Base-by-base conservation (phyloP, 2,113 vertebrate genomes). In the Suricata suricatta region DNA sequence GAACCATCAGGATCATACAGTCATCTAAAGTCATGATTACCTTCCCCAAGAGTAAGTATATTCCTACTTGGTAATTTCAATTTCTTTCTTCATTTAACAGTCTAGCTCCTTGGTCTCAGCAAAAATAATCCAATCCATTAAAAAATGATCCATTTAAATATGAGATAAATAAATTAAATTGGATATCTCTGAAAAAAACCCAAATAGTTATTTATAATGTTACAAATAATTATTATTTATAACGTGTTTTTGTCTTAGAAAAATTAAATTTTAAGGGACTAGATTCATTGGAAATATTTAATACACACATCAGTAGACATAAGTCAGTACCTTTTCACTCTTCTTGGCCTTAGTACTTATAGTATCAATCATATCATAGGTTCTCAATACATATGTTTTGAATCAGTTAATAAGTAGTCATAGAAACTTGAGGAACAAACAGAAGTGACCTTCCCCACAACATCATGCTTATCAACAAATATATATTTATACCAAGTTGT, bases 1-100 rank as follows among this genome's bases (percentile, higher is more conserved):
- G 13, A 4, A 80, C 3, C 38, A 52, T 69, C 47, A 69, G 12
- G 15, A 41, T 88, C 60, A 47, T 47, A 47, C 44, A 47, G 44
- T 47, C 44, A 47, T 47, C 47, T 85, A 21, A 72, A 50, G 63
- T 29, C 77, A 81, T 50, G 64, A 60, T 41, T 60, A 21, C 17
- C 63, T 84, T 91, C 52, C 63, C 60, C 47, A 50, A 38, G 44
- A 66, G 83, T 95, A 91, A 97, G 97, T 95, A 93, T 68, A 11
- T 11, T 80, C 50, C 88, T 63, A 2, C 79, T 91, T 74, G 21
- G 29, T 74, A 38, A 52, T 54, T 83, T 83, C 35, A 47, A 2
- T n/a, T 93, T 81, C 12, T 63, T 52, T 60, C 16, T 47, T 83
- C 21, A 64, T 72, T 25, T 60, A 95, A 27, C 4, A 25, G 66